Base-by-base conservation (phyloP, 2,797 vertebrate species). In the Chelon labrosus region DNA sequence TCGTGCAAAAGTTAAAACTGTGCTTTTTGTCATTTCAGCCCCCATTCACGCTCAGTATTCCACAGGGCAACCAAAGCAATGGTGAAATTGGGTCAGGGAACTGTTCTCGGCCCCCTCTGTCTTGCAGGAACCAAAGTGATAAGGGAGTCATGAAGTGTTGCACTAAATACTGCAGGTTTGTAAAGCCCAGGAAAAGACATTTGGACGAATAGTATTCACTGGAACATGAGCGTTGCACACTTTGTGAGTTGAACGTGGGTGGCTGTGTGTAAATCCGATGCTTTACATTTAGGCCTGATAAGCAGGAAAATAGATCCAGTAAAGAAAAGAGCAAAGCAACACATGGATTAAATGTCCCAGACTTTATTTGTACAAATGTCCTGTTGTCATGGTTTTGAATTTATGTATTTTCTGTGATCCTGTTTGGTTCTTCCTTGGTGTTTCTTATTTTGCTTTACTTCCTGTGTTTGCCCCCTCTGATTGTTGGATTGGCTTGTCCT, bases 1-100 rank as follows among this genome's bases (percentile, higher is more conserved):
- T 68, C 38, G 47, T 49, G 19, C 65, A 62, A 25, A 62, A 60
- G 52, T 62, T 41, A 62, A 63, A 70, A 62, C 49, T 65, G 42
- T 52, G 62, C 63, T 74, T 80, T 84, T 79, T 66, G 63, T 69
- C 56, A 70, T 75, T 77, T 84, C 65, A 79, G 58, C 60, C 46
- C n/a, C 50, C 41, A 54, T 69, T 82, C 65, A 79, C 57, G 42
- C 70, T 75, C 39, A 62, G 46, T 83, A 56, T 85, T 83, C 57
- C 73, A 75, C 50, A n/a, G 42, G 70, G 72, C 62, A 77, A 57
- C 14, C 37, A 49, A 71, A 69, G 57, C 59, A 71, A 76, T 20
- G 62, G 22, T 27, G 65, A 60, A 88, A 78, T 27, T 78, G 51
- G 80, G 76, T 85, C 81, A 83, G 62, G 57, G 42, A 73, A 50